Base-by-base conservation (phyloP, 2,113 vertebrate species). In the Cyanoliseus patagonus region DNA sequence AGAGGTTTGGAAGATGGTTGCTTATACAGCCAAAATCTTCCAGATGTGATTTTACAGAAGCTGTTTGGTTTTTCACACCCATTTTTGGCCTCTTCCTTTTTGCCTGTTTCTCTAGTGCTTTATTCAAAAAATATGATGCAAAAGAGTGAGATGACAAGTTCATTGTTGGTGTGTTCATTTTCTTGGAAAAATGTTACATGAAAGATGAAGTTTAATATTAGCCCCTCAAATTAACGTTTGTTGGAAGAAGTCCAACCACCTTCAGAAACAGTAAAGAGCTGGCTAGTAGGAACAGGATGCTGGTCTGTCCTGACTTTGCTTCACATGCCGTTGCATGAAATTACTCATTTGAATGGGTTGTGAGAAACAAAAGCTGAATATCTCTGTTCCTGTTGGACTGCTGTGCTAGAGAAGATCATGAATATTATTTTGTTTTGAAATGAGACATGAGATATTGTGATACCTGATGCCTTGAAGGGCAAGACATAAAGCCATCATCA, bases 331-430 rank as follows among this genome's bases (percentile, higher is more conserved):
- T 46, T 51, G 41, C 39, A 52, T 51, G 37, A 81, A 35, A 55
- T 57, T 70, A 23, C 9, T 74, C 10, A 15, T 30, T 30, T n/a
- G 12, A 68, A 74, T 15, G 28, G 9, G 6, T 8, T 62, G 23
- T 67, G 69, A 87, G 53, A 82, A 75, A 53, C 2, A 53, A 80
- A 80, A 13, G 6, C 9, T 72, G 15, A 64, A 64, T 64, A 39
- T 62, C 20, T 55, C 20, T 63, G 11, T 35, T 73, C 33, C 27
- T 63, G 10, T 35, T 0, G 0, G 16, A 42, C n/a, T 74, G 15
- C 18, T 81, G 25, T 51, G n/a, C 30, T 76, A n/a, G 25, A 75
- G 19, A 80, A 70, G 11, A 28, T 24, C 1, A 0, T 6, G 15
- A 78, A 66, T 62, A 17, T 4, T 7, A 35, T 92, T 69, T 80